Evolutionary conservation across 2,888 invertebrate genomes (phyloP), one percentile per base, ranked within the genome.

Genomic region (Pollenia labialis): DNA sequence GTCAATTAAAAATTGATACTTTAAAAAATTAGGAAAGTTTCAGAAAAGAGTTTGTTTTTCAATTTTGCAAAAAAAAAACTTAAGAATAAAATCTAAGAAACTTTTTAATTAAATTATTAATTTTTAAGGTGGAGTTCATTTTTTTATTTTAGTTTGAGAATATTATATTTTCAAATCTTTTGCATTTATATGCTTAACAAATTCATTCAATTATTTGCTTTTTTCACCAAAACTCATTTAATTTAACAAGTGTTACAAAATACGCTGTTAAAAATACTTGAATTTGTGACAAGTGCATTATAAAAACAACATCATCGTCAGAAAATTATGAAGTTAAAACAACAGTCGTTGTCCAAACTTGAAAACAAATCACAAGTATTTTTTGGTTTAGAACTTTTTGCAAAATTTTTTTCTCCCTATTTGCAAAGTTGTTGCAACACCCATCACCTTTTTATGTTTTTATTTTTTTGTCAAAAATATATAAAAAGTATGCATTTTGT

Each of bases 211-310:
- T 72, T 72, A 23, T 10, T 4, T 46, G 9, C 4, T n/a, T 23
- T 44, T 46, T 40, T 40, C 10, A 18, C 14, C 40, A 52, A 60
- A 79, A 62, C 62, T 71, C 71, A 80, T 80, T 80, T 71, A 71
- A 79, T 58, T 58, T 79, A 79, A 68, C 66, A 68, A 77, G 32
- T 48, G 46, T 58, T 12, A 42, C 1, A 23, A 14, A 64, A 64
- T 23, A 18, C 16, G 16, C n/a, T 18, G 16, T 42, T 71, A 44
- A 54, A 50, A 69, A 16, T 46, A 32, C 46, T 66, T 66, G 1
- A 76, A 66, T 52, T 16, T 16, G 16, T 32, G n/a, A 58, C 58
- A 58, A 71, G 23, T 12, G 1, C 6, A 4, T 46, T 40, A 50
- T 60, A 16, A 8, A 56, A n/a, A 1, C 40, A 1, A 1, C 23